A percentile compares a stretch with the other conserved stretches of the same genome.
phyloP scores from a whole-genome alignment of 2,888 invertebrate genomes.

The Sesamia inferens region DNA sequence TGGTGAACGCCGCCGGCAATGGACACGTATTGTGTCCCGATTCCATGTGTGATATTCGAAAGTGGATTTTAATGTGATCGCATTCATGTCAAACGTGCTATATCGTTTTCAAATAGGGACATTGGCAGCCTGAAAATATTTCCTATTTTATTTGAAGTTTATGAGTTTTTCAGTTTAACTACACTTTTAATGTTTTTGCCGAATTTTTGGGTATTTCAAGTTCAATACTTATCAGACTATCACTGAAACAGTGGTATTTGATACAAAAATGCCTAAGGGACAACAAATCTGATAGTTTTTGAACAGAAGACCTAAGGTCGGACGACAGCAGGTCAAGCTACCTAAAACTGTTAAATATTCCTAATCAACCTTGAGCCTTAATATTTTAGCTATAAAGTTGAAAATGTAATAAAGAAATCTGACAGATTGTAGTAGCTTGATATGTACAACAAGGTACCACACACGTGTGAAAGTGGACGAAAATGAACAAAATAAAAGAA shows the following conservation, averaged over 20 bases:
- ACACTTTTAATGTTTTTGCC: background rate
- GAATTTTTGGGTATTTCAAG: background rate
- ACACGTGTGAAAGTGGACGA: background rate
- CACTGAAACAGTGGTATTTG: background rate
- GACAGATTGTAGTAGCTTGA: too few species aligned
- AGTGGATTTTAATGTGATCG: slow-evolving; percentile 56
- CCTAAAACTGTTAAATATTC: too few species aligned
- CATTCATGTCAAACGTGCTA: slow-evolving; percentile 38
- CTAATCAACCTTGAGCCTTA: too few species aligned
- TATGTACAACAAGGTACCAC: too few species aligned
- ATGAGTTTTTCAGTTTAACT: background rate
- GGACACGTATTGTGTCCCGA: slow-evolving; percentile 45
- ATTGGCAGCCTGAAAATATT: slow-evolving; percentile 16
- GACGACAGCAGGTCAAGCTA: too few species aligned
- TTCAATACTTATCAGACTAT: background rate
- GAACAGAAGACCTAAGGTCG: background rate
- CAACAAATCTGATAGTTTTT: background rate
- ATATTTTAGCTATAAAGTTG: too few species aligned
- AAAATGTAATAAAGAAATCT: too few species aligned
- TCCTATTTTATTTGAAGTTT: slow-evolving; percentile 19
- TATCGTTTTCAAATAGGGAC: slow-evolving; percentile 20
- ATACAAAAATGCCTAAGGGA: background rate
- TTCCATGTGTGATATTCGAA: slow-evolving; percentile 34
- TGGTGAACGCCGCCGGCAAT: slow-evolving; percentile 43
- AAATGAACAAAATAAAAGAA: background rate